These are phyloP conservation scores for Apotomis capreana DNA, from an alignment of 2,888 invertebrate species.

Conservation along the genomic window DNA sequence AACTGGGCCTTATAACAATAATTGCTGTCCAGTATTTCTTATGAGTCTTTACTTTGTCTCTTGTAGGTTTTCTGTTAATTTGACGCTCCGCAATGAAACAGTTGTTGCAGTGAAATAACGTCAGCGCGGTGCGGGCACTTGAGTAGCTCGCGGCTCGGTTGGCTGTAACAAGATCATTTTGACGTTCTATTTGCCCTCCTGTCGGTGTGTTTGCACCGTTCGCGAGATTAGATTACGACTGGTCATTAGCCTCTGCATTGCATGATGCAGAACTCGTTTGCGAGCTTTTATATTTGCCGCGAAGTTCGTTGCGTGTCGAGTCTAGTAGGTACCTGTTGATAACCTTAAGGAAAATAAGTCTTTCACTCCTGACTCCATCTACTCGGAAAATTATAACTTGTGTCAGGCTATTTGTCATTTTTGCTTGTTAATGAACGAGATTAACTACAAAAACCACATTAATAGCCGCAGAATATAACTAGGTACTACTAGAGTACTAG, in stretches of 20 bases:
- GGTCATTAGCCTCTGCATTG: slow-evolving; percentile 71
- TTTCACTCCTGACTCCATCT: slow-evolving; percentile 6
- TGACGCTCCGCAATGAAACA: not conserved
- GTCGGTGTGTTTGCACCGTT: slow-evolving; percentile 52
- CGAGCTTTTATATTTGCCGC: slow-evolving; percentile 52
- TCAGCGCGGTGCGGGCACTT: slow-evolving; percentile 1
- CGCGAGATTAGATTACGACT: slow-evolving; percentile 73
- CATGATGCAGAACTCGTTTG: slow-evolving; percentile 65
- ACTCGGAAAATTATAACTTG: not conserved
- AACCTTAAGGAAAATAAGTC: not conserved
- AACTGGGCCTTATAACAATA: too few relatives aligned
- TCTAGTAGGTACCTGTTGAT: not conserved
- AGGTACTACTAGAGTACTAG: too few relatives aligned
- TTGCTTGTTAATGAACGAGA: not conserved
- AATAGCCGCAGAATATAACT: not conserved
- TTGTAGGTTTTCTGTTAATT: not conserved
- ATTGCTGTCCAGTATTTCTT: too few relatives aligned
- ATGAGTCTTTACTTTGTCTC: not conserved
- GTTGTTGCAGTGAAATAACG: not conserved
- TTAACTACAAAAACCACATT: not conserved
- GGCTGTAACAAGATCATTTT: slow-evolving; percentile 48
- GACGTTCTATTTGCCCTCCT: slow-evolving; percentile 51
- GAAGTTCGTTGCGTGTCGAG: slow-evolving; percentile 44
- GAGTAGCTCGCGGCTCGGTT: slow-evolving; percentile 26
- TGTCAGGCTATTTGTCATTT: too few relatives aligned